Evolutionary conservation across 2,113 vertebrate species (phyloP).

Genomic region (Nestor notabilis): DNA sequence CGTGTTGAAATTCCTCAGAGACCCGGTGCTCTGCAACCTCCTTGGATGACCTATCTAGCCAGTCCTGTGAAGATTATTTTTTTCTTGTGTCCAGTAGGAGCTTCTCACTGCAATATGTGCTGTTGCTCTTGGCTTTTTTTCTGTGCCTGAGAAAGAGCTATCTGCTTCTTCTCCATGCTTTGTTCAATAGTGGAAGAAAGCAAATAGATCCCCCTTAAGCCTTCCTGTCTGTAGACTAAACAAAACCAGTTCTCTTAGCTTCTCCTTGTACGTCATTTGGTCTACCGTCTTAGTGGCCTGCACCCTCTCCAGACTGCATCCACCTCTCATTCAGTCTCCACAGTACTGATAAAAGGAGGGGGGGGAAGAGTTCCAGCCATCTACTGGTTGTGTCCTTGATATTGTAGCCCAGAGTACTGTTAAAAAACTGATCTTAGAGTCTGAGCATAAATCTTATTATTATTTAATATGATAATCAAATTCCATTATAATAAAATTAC

Average conservation of each 20-base stretch:
- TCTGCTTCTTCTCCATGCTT: background rate
- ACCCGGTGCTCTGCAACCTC: rapidly evolving
- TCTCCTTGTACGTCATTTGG: background rate
- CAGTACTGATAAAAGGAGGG: background rate
- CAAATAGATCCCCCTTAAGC: background rate
- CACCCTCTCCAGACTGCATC: background rate
- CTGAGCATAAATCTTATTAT: background rate
- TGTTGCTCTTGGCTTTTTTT: background rate
- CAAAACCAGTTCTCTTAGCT: background rate
- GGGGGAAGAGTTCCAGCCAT: background rate
- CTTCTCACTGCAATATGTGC: background rate
- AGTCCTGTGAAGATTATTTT: background rate
- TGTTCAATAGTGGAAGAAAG: background rate
- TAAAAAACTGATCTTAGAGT: background rate
- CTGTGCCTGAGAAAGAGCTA: background rate
- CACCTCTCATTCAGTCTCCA: background rate
- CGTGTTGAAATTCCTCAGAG: background rate
- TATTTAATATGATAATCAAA: background rate
- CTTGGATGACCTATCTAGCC: background rate
- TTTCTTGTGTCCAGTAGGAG: background rate
- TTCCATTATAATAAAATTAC: background rate
- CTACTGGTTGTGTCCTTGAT: background rate
- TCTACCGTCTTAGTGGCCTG: background rate
- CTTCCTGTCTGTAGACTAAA: background rate
- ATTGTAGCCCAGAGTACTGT: rapidly evolving